phyloP scores from a whole-genome alignment of 2,113 vertebrate genomes.

The Speoplatyrhinus poulsoni region DNA sequence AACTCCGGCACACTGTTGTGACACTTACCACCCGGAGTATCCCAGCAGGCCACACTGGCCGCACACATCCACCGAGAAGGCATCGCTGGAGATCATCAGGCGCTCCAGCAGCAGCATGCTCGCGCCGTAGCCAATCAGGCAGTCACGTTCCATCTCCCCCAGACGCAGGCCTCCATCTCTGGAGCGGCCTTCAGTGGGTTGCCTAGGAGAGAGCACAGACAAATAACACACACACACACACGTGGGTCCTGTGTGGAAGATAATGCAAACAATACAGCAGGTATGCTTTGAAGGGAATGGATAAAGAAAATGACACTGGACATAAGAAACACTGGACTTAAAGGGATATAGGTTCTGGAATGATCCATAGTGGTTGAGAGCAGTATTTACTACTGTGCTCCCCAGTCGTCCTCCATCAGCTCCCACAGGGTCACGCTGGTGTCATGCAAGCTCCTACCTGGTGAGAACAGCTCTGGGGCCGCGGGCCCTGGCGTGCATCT shows the following conservation, averaged over 20 bases:
- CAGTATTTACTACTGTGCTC: too few species aligned
- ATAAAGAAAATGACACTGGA: too few species aligned
- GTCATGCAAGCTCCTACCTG: constrained; percentile 75
- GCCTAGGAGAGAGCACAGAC: constrained; percentile 74
- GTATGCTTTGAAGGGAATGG: too few species aligned
- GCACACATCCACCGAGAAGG: constrained; percentile 97
- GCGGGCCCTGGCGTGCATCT: constrained; percentile 97
- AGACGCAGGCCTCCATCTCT: constrained; percentile 95
- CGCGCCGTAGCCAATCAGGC: constrained; percentile 96
- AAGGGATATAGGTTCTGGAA: neutral
- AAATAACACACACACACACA: neutral
- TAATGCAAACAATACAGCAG: too few species aligned
- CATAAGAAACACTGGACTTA: too few species aligned
- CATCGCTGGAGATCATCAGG: constrained; percentile 98
- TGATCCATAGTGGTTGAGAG: neutral
- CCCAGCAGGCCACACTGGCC: constrained; percentile 95
- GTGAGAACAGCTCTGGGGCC: constrained; percentile 96
- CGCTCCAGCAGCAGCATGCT: constrained; percentile 96
- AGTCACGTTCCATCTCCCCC: constrained; percentile 98
- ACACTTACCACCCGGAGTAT: constrained; percentile 93
- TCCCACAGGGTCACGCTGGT: too few species aligned
- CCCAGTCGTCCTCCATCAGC: too few species aligned
- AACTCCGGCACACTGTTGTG: too few species aligned
- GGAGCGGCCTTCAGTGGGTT: constrained; percentile 96
- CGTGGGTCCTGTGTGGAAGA: neutral